Evolutionary conservation across 2,888 invertebrate species (phyloP), one percentile per base, ranked within the genome.

Genomic region (Melieria omissa): DNA sequence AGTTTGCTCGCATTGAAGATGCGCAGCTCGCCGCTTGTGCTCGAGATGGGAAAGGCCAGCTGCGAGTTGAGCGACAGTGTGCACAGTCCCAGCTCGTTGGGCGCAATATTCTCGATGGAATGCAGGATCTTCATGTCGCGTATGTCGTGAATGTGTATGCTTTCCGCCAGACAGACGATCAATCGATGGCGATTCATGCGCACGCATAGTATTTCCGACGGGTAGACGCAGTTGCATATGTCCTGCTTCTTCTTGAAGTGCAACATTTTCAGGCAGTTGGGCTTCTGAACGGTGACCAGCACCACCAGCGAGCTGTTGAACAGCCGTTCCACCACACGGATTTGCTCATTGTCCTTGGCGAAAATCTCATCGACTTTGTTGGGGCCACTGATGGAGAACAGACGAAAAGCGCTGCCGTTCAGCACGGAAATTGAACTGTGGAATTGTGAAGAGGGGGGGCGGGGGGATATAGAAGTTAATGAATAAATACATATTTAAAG

Each of bases 221-320:
- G 86, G 71, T 87, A 87, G 55, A 84, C 85, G 73, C 86, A 87
- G 74, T 87, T 85, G 76, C 87, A 87, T 46, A 87, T 87, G 71
- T 87, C 86, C 75, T 86, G 83, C 71, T 86, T 85, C 78, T 86
- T 87, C 78, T 87, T 87, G 64, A 86, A 87, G 75, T 87, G 86
- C 77, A 86, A 70, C 85, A 87, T 86, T 78, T 85, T 86, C 49
- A 87, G 78, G 73, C 86, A 86, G 74, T 86, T 85, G 58, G 86
- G 86, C 74, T 87, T 86, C 66, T 82, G 80, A 52, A 81, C 75
- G 63, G 86, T 86, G 77, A 87, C 87, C 79, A 86, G 78, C 74
- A 86, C 86, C 74, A 87, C 84, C 66, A 87, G 78, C 29, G 85
- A 86, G 73, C 85, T 86, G 72, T 84, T 86, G 70, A 87, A 87